Evolutionary conservation across 2,888 invertebrate species (phyloP).

Genomic region (Endotricha flammealis): DNA sequence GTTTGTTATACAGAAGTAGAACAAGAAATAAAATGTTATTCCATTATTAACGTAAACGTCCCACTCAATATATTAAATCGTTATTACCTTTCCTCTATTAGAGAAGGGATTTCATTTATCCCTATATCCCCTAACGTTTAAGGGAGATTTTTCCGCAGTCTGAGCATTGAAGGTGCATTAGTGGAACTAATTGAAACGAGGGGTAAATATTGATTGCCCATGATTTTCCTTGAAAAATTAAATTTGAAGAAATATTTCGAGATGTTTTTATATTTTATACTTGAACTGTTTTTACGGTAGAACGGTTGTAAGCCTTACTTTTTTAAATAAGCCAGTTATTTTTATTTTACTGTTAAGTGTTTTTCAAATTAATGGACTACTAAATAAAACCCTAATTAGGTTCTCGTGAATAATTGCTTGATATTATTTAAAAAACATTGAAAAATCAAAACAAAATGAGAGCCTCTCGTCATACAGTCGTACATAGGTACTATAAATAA

Average conservation of each 20-base stretch:
- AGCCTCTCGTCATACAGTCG: too few species aligned
- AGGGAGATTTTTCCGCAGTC: slow-evolving; percentile 48
- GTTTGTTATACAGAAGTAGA: too few species aligned
- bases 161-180: slow-evolving; percentile 65
- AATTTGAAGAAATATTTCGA: slow-evolving; percentile 6
- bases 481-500: too few species aligned
- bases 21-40: too few species aligned
- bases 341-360: too few species aligned
- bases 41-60: slow-evolving; percentile 11
- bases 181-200: slow-evolving; percentile 64
- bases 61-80: slow-evolving; percentile 19
- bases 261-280: not conserved
- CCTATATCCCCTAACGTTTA: slow-evolving; percentile 56
- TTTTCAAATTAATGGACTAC: too few species aligned
- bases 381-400: too few species aligned
- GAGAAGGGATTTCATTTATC: slow-evolving; percentile 42
- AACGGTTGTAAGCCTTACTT: too few species aligned
- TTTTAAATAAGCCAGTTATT: too few species aligned
- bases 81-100: slow-evolving; percentile 16
- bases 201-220: slow-evolving; percentile 52
- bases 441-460: too few species aligned
- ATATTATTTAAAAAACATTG: too few species aligned
- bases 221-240: slow-evolving; percentile 19
- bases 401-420: too few species aligned
- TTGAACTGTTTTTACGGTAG: slow-evolving; percentile 1